Evolutionary conservation across 2,888 invertebrate genomes (phyloP).

Genomic region (Mesopsocus fuscifrons): DNA sequence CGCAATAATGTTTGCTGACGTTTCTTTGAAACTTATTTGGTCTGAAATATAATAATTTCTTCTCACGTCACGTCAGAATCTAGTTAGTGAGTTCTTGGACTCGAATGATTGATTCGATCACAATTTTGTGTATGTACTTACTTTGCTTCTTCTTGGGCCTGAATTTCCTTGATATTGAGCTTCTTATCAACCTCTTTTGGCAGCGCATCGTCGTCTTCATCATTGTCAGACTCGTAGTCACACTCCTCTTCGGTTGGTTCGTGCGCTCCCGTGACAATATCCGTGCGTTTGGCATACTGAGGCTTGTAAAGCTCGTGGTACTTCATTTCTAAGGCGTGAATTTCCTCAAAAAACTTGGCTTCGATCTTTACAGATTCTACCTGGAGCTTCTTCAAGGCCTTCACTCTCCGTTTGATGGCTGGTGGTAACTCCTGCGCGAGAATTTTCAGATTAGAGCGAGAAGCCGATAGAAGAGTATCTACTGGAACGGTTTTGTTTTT

Average conservation of each 20-base stretch:
- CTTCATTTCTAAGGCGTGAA: conserved; percentile 82
- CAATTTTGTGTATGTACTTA: no score
- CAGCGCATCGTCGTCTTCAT: conserved; percentile 46
- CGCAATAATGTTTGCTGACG: no score
- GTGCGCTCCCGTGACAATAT: conserved; percentile 36
- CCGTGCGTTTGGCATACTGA: conserved; percentile 43
- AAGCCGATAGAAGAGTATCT: no score
- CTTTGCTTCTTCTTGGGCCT: conserved; percentile 27
- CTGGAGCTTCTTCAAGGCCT: conserved; percentile 73
- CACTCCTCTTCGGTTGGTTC: conserved; percentile 85
- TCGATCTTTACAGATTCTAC: conserved; percentile 69
- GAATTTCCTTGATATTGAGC: conserved; percentile 39
- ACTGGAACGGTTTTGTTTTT: no score
- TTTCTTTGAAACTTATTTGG: no score
- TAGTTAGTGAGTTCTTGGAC: no score
- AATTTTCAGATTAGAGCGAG: no score
- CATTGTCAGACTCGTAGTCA: conserved; percentile 71
- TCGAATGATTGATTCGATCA: no score
- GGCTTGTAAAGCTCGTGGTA: conserved; percentile 64
- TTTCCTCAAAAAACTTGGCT: conserved; percentile 82
- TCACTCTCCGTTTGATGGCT: conserved; percentile 58
- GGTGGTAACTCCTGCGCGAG: conserved; percentile 36
- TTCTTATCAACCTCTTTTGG: conserved; percentile 36
- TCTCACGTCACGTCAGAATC: no score
- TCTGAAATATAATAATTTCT: no score